phyloP scores from a whole-genome alignment of 2,888 invertebrate genomes.

The Timandra comae region DNA sequence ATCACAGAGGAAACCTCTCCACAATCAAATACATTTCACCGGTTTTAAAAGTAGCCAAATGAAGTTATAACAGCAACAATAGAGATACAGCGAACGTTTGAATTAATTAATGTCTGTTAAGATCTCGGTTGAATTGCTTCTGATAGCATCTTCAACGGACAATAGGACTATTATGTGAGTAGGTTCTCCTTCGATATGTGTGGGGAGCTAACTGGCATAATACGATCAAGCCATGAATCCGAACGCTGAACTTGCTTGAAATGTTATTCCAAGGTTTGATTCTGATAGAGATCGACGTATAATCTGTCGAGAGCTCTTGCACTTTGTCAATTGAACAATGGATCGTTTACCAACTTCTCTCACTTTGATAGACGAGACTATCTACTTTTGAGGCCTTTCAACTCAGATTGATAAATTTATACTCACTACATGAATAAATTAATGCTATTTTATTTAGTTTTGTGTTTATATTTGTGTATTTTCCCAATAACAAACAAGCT shows the following conservation, averaged over 20 bases:
- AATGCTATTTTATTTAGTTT: too few species aligned
- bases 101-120: slow-evolving; percentile 43
- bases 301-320: slow-evolving; percentile 37
- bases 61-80: slow-evolving; percentile 14
- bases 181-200: slow-evolving; percentile 44
- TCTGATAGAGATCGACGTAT: slow-evolving; percentile 39
- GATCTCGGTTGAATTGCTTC: slow-evolving; percentile 39
- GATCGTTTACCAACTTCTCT: slow-evolving; percentile 20
- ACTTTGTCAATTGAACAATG: slow-evolving; percentile 36
- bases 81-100: slow-evolving; percentile 22
- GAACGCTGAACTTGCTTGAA: slow-evolving; percentile 44
- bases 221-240: slow-evolving; percentile 43
- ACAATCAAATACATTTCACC: neutral
- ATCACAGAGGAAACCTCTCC: slow-evolving; percentile 52
- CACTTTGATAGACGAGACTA: slow-evolving; percentile 5
- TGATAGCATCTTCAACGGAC: slow-evolving; percentile 55
- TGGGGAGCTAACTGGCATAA: slow-evolving; percentile 39
- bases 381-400: too few species aligned
- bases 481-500: too few species aligned
- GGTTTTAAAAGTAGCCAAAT: slow-evolving; percentile 4
- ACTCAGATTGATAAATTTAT: too few species aligned
- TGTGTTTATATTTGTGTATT: slow-evolving; percentile 4
- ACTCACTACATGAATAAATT: too few species aligned
- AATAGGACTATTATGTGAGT: slow-evolving; percentile 57
- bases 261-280: slow-evolving; percentile 49